Percentiles rank a stretch among this genome's conserved stretches.
Evolutionary conservation across 2,888 invertebrate genomes (phyloP).

Genomic region (Chironomus tentans): DNA sequence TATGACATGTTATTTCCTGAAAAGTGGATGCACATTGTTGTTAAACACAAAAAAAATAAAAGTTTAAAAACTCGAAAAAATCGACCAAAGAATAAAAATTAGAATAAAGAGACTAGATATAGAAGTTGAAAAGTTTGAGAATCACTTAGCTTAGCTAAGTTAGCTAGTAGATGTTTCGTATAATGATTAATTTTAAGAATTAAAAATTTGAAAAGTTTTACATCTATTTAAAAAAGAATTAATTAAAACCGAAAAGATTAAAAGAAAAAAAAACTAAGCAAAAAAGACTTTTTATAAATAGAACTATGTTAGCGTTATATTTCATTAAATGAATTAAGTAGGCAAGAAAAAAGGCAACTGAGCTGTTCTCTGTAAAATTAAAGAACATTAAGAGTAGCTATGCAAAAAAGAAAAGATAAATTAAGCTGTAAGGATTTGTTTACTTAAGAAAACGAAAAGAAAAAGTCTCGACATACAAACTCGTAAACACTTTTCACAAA

Average conservation of each 20-base stretch:
- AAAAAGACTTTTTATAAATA: conserved; percentile 4
- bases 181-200: not conserved
- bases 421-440: not conserved
- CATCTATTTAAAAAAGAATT: not conserved
- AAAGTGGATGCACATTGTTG: conserved; percentile 13
- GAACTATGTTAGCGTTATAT: not conserved
- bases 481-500: not conserved
- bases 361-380: not conserved
- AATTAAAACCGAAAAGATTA: too few relatives aligned
- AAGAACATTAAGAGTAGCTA: not conserved
- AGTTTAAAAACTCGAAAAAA: not conserved
- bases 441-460: not conserved
- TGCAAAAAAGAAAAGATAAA: not conserved
- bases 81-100: conserved; percentile 10
- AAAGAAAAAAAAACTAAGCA: not conserved
- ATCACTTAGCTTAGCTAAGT: too few relatives aligned
- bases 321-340: not conserved
- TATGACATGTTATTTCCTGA: too few relatives aligned
- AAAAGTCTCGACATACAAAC: too few relatives aligned
- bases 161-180: not conserved
- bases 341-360: not conserved
- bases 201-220: not conserved
- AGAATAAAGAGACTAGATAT: not conserved
- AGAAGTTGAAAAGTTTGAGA: conserved; percentile 20
- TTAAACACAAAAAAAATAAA: not conserved